phyloP scores from a whole-genome alignment of 2,797 vertebrate species.

The Lophura swinhoii region DNA sequence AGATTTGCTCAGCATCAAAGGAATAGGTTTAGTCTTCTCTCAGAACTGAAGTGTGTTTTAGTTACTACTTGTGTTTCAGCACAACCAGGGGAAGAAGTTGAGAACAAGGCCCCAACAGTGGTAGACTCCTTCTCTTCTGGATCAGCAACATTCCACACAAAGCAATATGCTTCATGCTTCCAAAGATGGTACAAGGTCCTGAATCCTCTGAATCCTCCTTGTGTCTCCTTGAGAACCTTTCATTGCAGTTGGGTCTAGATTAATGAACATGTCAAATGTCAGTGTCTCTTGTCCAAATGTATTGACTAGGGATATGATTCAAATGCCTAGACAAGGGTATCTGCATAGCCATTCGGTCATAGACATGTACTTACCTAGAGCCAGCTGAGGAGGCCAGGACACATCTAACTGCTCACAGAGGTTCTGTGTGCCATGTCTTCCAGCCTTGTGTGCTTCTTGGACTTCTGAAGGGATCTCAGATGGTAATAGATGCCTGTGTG shows the following conservation, averaged over 20 bases:
- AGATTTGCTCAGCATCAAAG: background rate
- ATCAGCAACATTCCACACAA: background rate
- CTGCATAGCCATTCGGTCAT: background rate
- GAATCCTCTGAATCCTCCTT: background rate
- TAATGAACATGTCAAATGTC: background rate
- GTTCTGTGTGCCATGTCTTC: background rate
- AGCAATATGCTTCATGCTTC: background rate
- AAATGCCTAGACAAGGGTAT: background rate
- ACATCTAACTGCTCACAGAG: background rate
- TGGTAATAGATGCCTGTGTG: background rate
- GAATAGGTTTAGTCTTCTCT: background rate
- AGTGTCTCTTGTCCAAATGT: background rate
- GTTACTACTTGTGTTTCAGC: background rate
- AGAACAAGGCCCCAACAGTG: too few species aligned
- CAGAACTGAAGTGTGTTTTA: background rate
- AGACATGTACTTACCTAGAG: background rate
- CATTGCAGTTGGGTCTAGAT: background rate
- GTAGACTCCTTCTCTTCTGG: background rate
- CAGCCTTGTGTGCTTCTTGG: background rate
- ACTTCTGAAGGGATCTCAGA: background rate
- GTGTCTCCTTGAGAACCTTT: background rate
- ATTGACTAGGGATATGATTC: background rate
- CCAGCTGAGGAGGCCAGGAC: background rate
- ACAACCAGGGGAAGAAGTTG: background rate
- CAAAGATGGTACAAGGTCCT: too few species aligned